Evolutionary conservation across 2,113 vertebrate genomes (phyloP), one percentile per base, ranked within the genome.

Genomic region (Psittacara wagleri): DNA sequence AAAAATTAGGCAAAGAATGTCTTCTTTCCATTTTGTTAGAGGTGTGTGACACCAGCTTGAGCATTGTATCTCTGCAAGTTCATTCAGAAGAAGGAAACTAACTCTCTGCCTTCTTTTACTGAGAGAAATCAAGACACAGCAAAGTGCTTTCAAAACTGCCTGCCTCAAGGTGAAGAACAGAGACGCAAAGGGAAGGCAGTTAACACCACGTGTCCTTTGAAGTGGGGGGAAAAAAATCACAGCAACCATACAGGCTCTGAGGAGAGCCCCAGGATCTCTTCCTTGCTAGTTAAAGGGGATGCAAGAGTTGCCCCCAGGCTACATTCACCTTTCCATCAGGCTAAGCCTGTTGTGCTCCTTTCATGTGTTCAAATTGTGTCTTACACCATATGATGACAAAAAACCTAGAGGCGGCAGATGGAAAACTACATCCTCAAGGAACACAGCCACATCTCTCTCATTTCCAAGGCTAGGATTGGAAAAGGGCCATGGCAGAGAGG

Each of bases 241-340:
- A 92, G 86, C 48, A 86, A 74, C 68, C 35, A 39, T 10, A 18
- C 10, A 33, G 68, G 63, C 94, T 91, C 77, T 0, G 2, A 92
- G 91, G 88, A 94, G 80, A 94, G 86, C 91, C 92, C 52, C 57
- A 20, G 94, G 94, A 94, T 81, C 66, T 82, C 66, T 84, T 93
- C 69, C 68, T 75, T 61, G 61, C 80, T 75, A 61, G 68, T 91
- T 95, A 95, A 48, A 2, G 0, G 23, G 61, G 80, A 95, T 89
- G 69, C 33, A 84, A 95, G 92, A 20, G 35, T 24, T 2, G 44
- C 88, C 92, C 83, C 33, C 77, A 86, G 95, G 95, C 92, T 94
- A 72, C 29, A 9, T 63, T 94, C 92, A 94, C 94, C 92, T 95
- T 91, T 89, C 94, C 77, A 84, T 68, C 91, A 86, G 80, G 69